These are phyloP conservation scores for Gibbula magus DNA, from an alignment of 2,888 invertebrate genomes.

Conservation along the genomic window DNA sequence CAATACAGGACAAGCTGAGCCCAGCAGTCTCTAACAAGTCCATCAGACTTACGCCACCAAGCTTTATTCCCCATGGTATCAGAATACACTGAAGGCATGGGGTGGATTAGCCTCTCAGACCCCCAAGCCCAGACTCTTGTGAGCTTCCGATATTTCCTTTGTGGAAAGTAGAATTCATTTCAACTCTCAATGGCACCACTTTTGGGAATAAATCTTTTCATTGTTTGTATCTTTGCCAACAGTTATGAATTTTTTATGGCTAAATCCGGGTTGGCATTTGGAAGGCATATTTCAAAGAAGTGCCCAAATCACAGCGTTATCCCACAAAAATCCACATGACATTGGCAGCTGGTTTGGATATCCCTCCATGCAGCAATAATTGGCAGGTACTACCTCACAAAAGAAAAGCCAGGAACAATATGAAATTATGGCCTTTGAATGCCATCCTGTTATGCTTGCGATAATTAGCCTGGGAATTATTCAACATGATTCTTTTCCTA, in stretches of 20 bases:
- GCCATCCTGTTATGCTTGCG: neutral
- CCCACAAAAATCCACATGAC: neutral
- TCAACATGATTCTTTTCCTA: neutral
- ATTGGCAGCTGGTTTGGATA: neutral
- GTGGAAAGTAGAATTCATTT: too few species aligned
- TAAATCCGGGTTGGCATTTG: slow-evolving; percentile 2
- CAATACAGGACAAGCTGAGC: too few species aligned
- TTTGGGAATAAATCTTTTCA: slow-evolving; percentile 11
- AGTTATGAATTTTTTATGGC: neutral
- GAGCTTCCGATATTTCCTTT: too few species aligned
- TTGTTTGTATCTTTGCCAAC: neutral
- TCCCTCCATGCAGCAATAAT: neutral
- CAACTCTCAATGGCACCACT: too few species aligned
- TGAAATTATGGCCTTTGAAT: neutral
- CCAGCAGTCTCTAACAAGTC: too few species aligned
- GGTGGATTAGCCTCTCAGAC: too few species aligned
- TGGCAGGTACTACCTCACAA: neutral
- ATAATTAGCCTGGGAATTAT: neutral
- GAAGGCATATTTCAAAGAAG: neutral
- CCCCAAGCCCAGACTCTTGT: too few species aligned
- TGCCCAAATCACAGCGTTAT: neutral
- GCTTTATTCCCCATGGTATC: too few species aligned
- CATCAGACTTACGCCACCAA: too few species aligned
- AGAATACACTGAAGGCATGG: too few species aligned
- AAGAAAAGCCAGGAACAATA: neutral